These are phyloP conservation scores for Sylvilagus floridanus DNA, from an alignment of 2,797 vertebrate species.

Conservation along the genomic window DNA sequence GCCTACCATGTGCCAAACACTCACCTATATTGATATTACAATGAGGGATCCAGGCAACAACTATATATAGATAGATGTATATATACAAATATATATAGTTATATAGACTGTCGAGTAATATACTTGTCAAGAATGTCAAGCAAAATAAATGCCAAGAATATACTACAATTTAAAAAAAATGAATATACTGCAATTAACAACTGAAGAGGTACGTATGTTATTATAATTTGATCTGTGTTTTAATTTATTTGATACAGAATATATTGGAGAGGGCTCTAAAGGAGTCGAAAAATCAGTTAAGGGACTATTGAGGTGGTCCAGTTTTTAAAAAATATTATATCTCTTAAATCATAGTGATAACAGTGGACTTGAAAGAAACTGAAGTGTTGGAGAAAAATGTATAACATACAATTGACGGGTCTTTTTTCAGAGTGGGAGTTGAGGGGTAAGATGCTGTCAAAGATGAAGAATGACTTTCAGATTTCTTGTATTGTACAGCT, in stretches of 20 bases:
- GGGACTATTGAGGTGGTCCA: not conserved
- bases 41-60: not conserved
- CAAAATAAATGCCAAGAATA: not conserved
- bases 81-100: too few relatives aligned
- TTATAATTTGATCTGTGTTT: not conserved
- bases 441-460: not conserved
- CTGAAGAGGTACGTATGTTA: not conserved
- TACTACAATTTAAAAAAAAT: too few relatives aligned
- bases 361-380: not conserved
- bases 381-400: not conserved
- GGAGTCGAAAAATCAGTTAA: not conserved
- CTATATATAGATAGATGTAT: too few relatives aligned
- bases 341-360: not conserved
- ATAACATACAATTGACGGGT: not conserved
- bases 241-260: not conserved
- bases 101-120: not conserved
- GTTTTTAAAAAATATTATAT: not conserved
- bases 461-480: not conserved
- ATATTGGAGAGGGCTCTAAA: not conserved
- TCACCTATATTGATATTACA: not conserved
- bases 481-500: not conserved
- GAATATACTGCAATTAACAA: not conserved
- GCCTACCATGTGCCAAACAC: not conserved
- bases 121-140: conserved; percentile 9
- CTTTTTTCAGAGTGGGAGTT: not conserved